phyloP scores from a whole-genome alignment of 2,888 invertebrate species.

The Eupeodes latifasciatus region DNA sequence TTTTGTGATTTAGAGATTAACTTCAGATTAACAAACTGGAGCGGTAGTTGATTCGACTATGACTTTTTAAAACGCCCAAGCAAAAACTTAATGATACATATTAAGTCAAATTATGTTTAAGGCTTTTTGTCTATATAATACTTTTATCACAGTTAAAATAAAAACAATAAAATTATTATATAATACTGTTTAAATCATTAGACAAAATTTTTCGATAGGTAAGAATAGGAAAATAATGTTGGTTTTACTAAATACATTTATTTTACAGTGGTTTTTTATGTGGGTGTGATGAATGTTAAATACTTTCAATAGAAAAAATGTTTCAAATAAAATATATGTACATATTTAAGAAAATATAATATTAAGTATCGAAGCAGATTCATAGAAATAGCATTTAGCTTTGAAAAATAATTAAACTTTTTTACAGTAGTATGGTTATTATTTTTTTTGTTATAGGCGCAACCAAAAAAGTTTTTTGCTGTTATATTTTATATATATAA shows the following conservation, averaged over 20 bases:
- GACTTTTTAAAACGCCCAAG: slow-evolving; percentile 72
- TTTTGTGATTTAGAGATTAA: slow-evolving; percentile 56
- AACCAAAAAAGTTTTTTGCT: slow-evolving; percentile 49
- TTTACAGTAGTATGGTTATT: slow-evolving; percentile 16
- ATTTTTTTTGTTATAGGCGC: slow-evolving; percentile 9
- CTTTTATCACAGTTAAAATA: slow-evolving; percentile 47
- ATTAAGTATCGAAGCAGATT: not conserved
- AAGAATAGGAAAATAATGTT: slow-evolving; percentile 12
- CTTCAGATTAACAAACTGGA: slow-evolving; percentile 34
- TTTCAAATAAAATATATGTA: not conserved
- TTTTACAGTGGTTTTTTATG: slow-evolving; percentile 19
- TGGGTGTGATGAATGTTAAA: slow-evolving; percentile 16
- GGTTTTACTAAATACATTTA: slow-evolving; percentile 7
- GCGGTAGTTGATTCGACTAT: slow-evolving; percentile 48
- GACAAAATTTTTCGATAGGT: not conserved
- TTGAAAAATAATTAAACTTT: slow-evolving; percentile 13
- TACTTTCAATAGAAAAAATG: not conserved
- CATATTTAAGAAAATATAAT: not conserved
- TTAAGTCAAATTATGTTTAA: slow-evolving; percentile 37
- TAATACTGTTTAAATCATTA: slow-evolving; percentile 50
- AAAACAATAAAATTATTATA: slow-evolving; percentile 49
- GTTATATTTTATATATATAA: slow-evolving; percentile 23
- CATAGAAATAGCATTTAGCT: slow-evolving; percentile 17
- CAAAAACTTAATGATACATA: slow-evolving; percentile 68
- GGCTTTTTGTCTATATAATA: slow-evolving; percentile 51